Evolutionary conservation across 2,797 vertebrate genomes (phyloP).

Genomic region (Alfaro cultratus): DNA sequence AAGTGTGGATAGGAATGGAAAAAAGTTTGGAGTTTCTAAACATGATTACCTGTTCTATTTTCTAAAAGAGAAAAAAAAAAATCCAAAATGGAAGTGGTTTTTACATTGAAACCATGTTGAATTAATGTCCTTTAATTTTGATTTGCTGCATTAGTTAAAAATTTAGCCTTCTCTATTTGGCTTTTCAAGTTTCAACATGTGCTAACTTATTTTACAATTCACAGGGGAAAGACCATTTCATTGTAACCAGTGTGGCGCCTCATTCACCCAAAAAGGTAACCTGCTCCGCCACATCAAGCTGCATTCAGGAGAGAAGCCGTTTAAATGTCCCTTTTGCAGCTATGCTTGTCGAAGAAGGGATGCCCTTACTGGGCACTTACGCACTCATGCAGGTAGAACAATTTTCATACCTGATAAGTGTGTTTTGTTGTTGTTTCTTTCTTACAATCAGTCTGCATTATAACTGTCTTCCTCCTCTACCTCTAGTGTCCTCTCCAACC

Average conservation of each 20-base stretch:
- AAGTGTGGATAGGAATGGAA: background rate
- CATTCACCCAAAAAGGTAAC: conserved; percentile 98
- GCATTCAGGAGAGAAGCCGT: conserved; percentile 97
- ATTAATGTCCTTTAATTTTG: background rate
- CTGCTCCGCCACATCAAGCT: conserved; percentile 98
- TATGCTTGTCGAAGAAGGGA: conserved; percentile 94
- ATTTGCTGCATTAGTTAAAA: background rate
- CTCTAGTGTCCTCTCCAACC: conserved; percentile 92
- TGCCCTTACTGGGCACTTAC: conserved; percentile 94
- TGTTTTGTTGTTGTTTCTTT: background rate
- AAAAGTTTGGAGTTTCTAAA: background rate
- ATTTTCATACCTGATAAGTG: conserved; percentile 1
- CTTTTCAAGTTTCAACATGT: background rate
- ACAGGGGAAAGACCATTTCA: conserved; percentile 96
- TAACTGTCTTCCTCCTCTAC: conserved; percentile 15
- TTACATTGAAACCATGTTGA: background rate
- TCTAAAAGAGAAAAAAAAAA: background rate
- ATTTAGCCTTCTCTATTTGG: background rate
- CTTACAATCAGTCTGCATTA: background rate
- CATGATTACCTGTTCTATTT: background rate
- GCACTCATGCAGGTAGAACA: conserved; percentile 92
- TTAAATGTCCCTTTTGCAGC: conserved; percentile 98
- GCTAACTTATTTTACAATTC: conserved; percentile 49
- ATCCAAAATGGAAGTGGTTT: background rate
- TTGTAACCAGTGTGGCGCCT: conserved; percentile 97